Evolutionary conservation across 2,888 invertebrate species (phyloP), one percentile per base, ranked within the genome.

Genomic region (Mimas tiliae): DNA sequence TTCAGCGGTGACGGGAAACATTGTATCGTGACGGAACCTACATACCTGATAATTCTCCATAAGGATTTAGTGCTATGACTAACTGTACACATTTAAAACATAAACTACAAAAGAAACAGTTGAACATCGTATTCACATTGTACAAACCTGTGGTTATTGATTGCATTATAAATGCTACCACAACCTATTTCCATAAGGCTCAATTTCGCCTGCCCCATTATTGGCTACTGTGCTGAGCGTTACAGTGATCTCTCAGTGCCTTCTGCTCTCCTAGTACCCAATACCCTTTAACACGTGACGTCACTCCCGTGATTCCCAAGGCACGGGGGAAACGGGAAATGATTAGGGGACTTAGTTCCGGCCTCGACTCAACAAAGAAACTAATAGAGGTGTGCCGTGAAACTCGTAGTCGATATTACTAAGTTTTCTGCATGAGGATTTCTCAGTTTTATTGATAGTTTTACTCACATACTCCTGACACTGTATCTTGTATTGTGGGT

Each of bases 261-360:
- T 48, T 9, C 50, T 74, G 67, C 0, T 63, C 16, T 34, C 71
- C 69, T 74, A n/a, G 73, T 74, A 69, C 51, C 9, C 11, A 55
- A 52, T 66, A 62, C 58, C 64, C 53, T 67, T 66, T 64, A 65
- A 62, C 62, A 48, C 27, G 62, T 42, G 51, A 34, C 53, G 65
- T 65, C 65, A 65, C 55, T 42, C 27, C 34, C 50, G 53, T 48
- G 47, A 33, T 55, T 65, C 55, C 52, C 53, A 55, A 58, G 58
- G 58, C 38, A 38, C 1, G 58, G 16, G 27, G 53, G 45, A 64
- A 45, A 16, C 64, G 45, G 48, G 33, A 50, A 63, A 48, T 48
- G 45, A 48, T 63, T 63, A 47, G 47, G 62, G 58, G 58, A 58
- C 42, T 42, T 16, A 38, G 55, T 38, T 58, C 58, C 58, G 58